phyloP scores from a whole-genome alignment of 2,888 invertebrate species.

The Priocnemis perturbator region DNA sequence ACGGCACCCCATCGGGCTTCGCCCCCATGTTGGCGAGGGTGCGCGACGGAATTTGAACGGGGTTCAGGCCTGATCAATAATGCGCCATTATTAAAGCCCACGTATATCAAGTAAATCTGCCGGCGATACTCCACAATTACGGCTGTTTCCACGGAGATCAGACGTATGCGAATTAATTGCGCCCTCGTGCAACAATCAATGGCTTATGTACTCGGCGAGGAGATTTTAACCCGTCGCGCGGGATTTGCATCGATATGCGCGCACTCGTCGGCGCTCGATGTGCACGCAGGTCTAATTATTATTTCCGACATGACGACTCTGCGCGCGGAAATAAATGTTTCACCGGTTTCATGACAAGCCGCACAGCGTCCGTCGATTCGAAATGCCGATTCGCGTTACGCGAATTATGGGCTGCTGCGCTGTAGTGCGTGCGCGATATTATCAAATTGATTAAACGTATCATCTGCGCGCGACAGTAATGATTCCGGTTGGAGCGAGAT shows the following conservation, averaged over 20 bases:
- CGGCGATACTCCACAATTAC: conserved; percentile 52
- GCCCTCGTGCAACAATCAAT: conserved; percentile 31
- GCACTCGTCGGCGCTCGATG: neutral
- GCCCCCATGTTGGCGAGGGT: conserved; percentile 40
- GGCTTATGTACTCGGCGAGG: neutral
- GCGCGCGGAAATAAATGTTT: too few relatives aligned
- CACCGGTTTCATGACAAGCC: too few relatives aligned
- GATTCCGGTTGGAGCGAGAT: too few relatives aligned
- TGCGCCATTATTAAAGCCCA: conserved; percentile 61
- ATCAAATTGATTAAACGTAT: too few relatives aligned
- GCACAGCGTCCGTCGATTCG: too few relatives aligned
- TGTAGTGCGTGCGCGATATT: too few relatives aligned
- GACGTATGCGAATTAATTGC: conserved; percentile 55
- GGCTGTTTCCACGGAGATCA: conserved; percentile 52
- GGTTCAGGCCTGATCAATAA: conserved; percentile 65
- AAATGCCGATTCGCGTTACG: too few relatives aligned
- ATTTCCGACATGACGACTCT: too few relatives aligned
- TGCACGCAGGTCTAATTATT: too few relatives aligned
- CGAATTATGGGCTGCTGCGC: too few relatives aligned
- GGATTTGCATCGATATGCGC: neutral
- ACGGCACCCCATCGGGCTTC: conserved; percentile 41
- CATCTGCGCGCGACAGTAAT: too few relatives aligned
- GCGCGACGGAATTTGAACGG: conserved; percentile 62
- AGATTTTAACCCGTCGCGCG: conserved; percentile 8
- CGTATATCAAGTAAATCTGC: conserved; percentile 53